Conservation (phyloP, 2,797 vertebrate species). For the Urophycis tenuis region DNA sequence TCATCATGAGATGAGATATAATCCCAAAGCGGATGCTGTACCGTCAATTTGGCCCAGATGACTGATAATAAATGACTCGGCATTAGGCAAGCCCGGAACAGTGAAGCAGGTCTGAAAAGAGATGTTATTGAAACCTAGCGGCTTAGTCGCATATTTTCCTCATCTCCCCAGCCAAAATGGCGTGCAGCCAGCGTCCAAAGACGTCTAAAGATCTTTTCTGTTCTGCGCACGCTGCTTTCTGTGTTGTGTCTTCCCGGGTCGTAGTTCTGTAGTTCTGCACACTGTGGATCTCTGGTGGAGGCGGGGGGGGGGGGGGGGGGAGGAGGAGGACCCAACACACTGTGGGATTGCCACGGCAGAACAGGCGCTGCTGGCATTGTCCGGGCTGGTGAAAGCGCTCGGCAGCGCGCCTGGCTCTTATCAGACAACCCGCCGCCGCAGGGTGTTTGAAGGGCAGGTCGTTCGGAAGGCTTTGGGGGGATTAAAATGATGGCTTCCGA, state of each 20-base stretch:
- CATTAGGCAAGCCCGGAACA: neutral
- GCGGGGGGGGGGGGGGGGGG: no score
- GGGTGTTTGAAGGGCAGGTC: slow-evolving; percentile 11
- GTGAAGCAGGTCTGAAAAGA: neutral
- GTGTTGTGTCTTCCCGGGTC: slow-evolving; percentile 19
- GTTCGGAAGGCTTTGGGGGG: neutral
- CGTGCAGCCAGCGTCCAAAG: neutral
- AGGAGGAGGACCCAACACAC: slow-evolving; percentile 22
- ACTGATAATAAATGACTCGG: neutral
- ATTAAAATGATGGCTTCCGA: slow-evolving; percentile 12
- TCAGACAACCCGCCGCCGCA: slow-evolving; percentile 14
- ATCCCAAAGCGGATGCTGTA: neutral
- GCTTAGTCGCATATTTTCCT: neutral
- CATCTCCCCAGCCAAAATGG: slow-evolving; percentile 1
- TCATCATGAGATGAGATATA: neutral
- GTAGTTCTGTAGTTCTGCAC: slow-evolving; percentile 34
- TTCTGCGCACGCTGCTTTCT: slow-evolving; percentile 37
- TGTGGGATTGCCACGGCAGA: slow-evolving; percentile 7
- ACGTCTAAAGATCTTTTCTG: slow-evolving; percentile 38
- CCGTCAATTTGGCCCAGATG: neutral
- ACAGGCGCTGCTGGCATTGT: slow-evolving; percentile 26
- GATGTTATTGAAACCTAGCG: neutral
- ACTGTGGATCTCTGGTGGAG: no score
- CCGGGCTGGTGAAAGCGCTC: slow-evolving; percentile 13
- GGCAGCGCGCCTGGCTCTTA: slow-evolving; percentile 22